Percentiles rank a stretch among this genome's conserved stretches.
Evolutionary conservation across 2,113 vertebrate genomes (phyloP).

Genomic region (Calidris pygmaea): DNA sequence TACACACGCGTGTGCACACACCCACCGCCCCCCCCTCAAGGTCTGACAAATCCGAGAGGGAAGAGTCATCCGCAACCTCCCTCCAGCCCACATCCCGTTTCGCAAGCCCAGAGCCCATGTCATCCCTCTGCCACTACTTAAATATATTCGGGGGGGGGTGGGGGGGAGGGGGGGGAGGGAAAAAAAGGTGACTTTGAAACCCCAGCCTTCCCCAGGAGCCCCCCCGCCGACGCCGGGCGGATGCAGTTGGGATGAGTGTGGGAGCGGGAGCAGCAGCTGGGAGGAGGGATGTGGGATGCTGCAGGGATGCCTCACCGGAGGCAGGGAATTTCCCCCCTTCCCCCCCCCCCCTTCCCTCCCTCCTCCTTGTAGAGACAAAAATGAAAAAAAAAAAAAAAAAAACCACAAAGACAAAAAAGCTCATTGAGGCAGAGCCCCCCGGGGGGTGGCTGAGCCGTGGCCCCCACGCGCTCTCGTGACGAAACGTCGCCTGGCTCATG

Average conservation of each 20-base stretch:
- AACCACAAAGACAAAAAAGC: not conserved
- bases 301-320: not conserved
- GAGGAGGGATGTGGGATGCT: not conserved
- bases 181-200: not conserved
- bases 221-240: not conserved
- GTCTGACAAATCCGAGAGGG: not conserved
- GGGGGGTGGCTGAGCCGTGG: not conserved
- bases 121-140: not conserved
- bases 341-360: too few relatives aligned
- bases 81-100: not conserved
- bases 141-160: too few relatives aligned
- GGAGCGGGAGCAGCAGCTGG: not conserved
- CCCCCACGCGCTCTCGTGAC: not conserved
- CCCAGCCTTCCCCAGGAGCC: not conserved
- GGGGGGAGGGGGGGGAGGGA: too few relatives aligned
- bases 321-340: not conserved
- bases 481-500: not conserved
- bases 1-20: too few relatives aligned
- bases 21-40: too few relatives aligned
- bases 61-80: not conserved
- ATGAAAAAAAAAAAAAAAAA: fast-evolving
- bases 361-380: not conserved
- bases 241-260: not conserved
- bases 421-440: not conserved
- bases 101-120: not conserved